Evolutionary conservation across 2,888 invertebrate genomes (phyloP).

Genomic region (Ptychoptera contaminata): DNA sequence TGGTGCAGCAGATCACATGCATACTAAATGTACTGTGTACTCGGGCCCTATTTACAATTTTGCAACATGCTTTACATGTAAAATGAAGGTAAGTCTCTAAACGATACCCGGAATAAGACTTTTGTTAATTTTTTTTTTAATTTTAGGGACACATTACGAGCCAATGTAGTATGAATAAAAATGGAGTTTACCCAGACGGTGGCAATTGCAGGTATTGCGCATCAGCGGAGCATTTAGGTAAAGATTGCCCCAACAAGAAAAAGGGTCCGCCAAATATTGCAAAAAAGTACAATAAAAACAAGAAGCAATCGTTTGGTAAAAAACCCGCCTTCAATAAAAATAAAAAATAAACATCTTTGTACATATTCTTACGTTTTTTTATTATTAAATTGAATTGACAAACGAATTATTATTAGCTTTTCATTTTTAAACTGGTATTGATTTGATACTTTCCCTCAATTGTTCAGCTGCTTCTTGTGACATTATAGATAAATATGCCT

Average conservation of each 20-base stretch:
- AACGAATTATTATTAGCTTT: too few species aligned
- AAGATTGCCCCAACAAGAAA: neutral
- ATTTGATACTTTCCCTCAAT: conserved; percentile 20
- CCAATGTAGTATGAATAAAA: conserved; percentile 1
- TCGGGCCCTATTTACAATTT: conserved; percentile 1
- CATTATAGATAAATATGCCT: conserved; percentile 23
- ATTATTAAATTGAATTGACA: too few species aligned
- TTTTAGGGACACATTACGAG: conserved; percentile 2
- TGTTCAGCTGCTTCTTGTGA: conserved; percentile 23
- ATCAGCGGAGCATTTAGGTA: conserved; percentile 1
- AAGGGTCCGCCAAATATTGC: neutral
- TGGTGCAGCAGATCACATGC: neutral
- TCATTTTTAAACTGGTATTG: neutral
- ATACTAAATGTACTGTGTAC: neutral
- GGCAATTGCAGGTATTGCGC: conserved; percentile 1
- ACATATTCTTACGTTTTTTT: too few species aligned
- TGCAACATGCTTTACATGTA: conserved; percentile 1
- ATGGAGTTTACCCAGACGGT: conserved; percentile 2
- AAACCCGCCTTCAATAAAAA: neutral
- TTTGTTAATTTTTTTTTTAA: neutral
- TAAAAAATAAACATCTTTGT: too few species aligned
- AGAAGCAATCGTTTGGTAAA: neutral
- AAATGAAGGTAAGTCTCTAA: neutral
- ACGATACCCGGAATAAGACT: neutral
- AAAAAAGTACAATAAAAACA: neutral